These are phyloP conservation scores for Pegoplata infirma DNA, from an alignment of 2,888 invertebrate genomes.

Conservation along the genomic window DNA sequence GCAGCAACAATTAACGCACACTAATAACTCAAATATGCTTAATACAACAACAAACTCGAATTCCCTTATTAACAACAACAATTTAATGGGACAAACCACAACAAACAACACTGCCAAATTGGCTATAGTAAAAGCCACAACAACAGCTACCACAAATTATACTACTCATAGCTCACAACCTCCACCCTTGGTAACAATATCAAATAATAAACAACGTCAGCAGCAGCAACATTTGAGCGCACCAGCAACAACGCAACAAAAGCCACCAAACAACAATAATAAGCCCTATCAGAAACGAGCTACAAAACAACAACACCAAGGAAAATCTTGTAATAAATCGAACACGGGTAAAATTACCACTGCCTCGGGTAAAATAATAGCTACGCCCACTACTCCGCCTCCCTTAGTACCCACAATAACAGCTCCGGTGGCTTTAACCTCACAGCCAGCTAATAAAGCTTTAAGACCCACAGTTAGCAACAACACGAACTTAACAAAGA, in stretches of 20 bases:
- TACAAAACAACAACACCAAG: slow-evolving; percentile 51
- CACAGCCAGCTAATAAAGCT: slow-evolving; percentile 40
- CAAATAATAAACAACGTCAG: slow-evolving; percentile 52
- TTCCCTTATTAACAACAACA: slow-evolving; percentile 62
- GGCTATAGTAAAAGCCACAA: slow-evolving; percentile 66
- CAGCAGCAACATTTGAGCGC: neutral
- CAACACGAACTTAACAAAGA: slow-evolving; percentile 33
- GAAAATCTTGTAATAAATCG: slow-evolving; percentile 52
- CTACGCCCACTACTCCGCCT: slow-evolving; percentile 74
- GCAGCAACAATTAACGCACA: slow-evolving; percentile 62
- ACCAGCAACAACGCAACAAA: slow-evolving; percentile 17
- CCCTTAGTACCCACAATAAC: slow-evolving; percentile 71
- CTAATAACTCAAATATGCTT: slow-evolving; percentile 64
- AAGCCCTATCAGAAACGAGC: slow-evolving; percentile 74
- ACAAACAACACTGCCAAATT: slow-evolving; percentile 65
- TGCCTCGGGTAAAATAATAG: slow-evolving; percentile 68
- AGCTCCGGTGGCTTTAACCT: slow-evolving; percentile 31
- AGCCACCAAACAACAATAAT: slow-evolving; percentile 66
- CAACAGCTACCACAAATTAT: slow-evolving; percentile 40
- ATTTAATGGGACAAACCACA: slow-evolving; percentile 26
- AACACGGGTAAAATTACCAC: slow-evolving; percentile 67
- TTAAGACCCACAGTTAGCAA: slow-evolving; percentile 57
- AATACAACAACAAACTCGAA: slow-evolving; percentile 47
- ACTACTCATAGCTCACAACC: slow-evolving; percentile 67
- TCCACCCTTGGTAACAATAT: slow-evolving; percentile 71